Evolutionary conservation across 2,797 vertebrate species (phyloP).

Genomic region (Sparus aurata): DNA sequence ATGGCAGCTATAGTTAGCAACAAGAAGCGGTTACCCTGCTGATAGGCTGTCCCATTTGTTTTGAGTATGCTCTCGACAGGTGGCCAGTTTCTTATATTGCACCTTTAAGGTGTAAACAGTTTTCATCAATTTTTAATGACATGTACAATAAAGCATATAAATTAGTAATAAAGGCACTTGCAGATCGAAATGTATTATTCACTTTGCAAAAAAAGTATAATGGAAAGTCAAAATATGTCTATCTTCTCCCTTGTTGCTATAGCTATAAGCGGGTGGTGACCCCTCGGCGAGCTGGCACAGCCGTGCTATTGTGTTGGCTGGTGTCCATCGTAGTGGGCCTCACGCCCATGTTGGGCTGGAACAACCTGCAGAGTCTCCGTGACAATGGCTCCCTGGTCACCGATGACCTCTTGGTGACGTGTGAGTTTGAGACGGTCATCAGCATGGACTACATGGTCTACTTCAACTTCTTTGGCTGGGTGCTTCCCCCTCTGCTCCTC

Average conservation of each 20-base stretch:
- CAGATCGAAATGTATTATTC: neutral
- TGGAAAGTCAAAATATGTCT: neutral
- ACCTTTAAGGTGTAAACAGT: neutral
- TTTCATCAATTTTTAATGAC: too few relatives aligned
- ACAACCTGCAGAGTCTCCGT: slow-evolving; percentile 87
- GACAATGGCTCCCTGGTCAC: slow-evolving; percentile 77
- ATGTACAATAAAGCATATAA: neutral
- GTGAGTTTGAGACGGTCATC: slow-evolving; percentile 95
- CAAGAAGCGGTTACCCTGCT: too few relatives aligned
- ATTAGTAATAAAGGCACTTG: neutral
- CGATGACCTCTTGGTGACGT: slow-evolving; percentile 86
- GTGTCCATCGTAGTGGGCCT: slow-evolving; percentile 94
- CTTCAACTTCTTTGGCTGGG: slow-evolving; percentile 98
- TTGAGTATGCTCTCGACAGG: too few relatives aligned
- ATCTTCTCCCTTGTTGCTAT: slow-evolving; percentile 47
- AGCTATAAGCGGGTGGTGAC: slow-evolving; percentile 96
- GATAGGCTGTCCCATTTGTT: too few relatives aligned
- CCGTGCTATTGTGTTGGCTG: slow-evolving; percentile 93
- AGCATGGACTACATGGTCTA: slow-evolving; percentile 99
- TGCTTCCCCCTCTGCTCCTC: slow-evolving; percentile 93
- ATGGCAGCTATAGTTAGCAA: too few relatives aligned
- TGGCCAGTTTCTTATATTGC: too few relatives aligned
- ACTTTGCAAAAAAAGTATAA: neutral
- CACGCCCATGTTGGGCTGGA: slow-evolving; percentile 97
- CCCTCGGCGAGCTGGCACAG: slow-evolving; percentile 86